Evolutionary conservation across 1,140 invertebrate species (phyloP), one percentile per base, ranked within the genome.

Genomic region (Drosophila mauritiana): DNA sequence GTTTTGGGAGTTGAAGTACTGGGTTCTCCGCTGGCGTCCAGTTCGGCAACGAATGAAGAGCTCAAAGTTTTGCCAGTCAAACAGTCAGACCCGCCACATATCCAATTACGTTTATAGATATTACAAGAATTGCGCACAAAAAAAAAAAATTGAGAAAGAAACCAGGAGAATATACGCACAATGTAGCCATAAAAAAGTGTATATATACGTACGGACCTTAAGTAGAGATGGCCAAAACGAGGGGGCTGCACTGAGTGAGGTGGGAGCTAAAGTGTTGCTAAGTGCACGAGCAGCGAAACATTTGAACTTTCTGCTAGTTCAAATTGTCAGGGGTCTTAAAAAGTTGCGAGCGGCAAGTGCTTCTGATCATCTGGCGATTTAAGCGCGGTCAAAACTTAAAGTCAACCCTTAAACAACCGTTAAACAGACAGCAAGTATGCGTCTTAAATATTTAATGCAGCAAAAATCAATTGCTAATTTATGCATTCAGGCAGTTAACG

Each of bases 71-170:
- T 49, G 56, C 17, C 58, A 65, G 59, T 72, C 64, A 63, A 75
- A 40, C 65, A 83, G 65, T 77, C 57, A 73, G 56, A 36, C 15
- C 15, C 57, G 52, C 62, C 79, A 86, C 83, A 86, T 67, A 86
- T 86, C 83, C 83, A 86, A 86, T 86, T 86, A 88, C 79, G 72
- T 88, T 86, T 86, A 88, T 88, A 88, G 83, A 88, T 86, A 88
- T 88, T 83, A 62, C 58, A 36, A 39, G 65, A 80, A 88, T 78
- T 86, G 61, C 43, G 42, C 56, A 62, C 57, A 75, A 82, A 70
- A 63, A 72, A 45, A 45, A 31, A 13, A n/a, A 34, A 49, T 4
- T 13, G 12, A 0, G 13, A 37, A 39, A 5, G 5, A 39, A 39
- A 13, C 37, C 22, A 40, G 17, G 7, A 36, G 42, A 49, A 70